Percentiles rank a stretch among this genome's conserved stretches.
Evolutionary conservation across 2,888 invertebrate species (phyloP).

Genomic region (Pemphredon lugubris): DNA sequence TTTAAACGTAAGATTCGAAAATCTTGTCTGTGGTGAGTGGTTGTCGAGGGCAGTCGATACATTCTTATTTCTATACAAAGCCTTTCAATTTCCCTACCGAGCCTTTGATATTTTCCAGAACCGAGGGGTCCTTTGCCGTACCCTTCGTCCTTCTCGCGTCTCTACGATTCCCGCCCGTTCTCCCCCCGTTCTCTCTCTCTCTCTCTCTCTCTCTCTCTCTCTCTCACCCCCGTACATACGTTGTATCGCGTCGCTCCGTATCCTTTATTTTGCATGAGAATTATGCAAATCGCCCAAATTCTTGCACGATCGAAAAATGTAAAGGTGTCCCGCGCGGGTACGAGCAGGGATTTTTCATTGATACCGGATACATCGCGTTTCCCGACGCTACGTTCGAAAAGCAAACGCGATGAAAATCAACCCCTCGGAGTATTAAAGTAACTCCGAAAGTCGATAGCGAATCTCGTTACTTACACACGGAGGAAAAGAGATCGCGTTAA

Average conservation of each 20-base stretch:
- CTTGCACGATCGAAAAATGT: constrained; percentile 20
- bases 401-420: no score
- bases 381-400: no score
- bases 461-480: no score
- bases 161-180: constrained; percentile 42
- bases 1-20: constrained; percentile 67
- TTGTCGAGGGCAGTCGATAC: constrained; percentile 74
- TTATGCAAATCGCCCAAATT: constrained; percentile 62
- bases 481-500: no score
- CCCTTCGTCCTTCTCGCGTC: constrained; percentile 25
- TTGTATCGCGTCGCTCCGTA: constrained; percentile 10
- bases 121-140: constrained; percentile 63
- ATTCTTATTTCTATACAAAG: constrained; percentile 79
- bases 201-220: no score
- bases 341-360: not conserved
- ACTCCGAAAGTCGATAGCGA: no score
- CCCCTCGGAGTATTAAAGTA: no score
- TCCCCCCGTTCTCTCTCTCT: constrained; percentile 33
- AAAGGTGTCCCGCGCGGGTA: constrained; percentile 2
- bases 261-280: constrained; percentile 42
- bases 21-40: constrained; percentile 67
- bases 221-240: no score
- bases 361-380: no score
- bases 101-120: constrained; percentile 76
- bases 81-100: constrained; percentile 78